Evolutionary conservation across 2,113 vertebrate species (phyloP).

Genomic region (Menura novaehollandiae): DNA sequence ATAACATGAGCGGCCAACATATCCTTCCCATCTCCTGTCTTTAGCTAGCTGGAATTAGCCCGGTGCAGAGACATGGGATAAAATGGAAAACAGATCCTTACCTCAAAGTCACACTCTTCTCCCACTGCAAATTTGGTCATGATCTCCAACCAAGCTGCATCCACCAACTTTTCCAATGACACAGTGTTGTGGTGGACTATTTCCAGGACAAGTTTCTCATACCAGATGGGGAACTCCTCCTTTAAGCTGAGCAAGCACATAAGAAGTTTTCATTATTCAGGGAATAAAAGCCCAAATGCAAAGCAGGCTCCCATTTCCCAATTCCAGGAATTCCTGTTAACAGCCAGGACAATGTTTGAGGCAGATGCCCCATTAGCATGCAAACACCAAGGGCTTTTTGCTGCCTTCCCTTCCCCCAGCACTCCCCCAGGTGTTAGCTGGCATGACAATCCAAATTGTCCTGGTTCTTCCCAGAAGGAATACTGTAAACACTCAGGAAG

Average conservation of each 20-base stretch:
- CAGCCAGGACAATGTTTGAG: neutral
- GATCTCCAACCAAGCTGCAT: constrained; percentile 93
- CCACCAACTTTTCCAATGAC: constrained; percentile 95
- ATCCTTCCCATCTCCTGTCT: neutral
- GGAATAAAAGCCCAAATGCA: neutral
- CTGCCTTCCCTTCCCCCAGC: neutral
- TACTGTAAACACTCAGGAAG: neutral
- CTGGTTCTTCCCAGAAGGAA: neutral
- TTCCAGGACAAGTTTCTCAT: constrained; percentile 94
- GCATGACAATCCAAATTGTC: neutral
- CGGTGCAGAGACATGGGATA: neutral
- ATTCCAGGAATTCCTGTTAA: neutral
- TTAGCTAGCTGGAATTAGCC: neutral
- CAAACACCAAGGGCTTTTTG: neutral
- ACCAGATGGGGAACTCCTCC: constrained; percentile 95
- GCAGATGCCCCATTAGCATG: neutral
- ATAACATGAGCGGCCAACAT: neutral
- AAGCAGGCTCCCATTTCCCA: neutral
- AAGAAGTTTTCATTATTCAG: neutral
- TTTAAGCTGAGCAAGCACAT: constrained; percentile 80
- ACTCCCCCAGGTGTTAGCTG: neutral
- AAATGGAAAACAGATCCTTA: constrained; percentile 50
- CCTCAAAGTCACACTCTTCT: constrained; percentile 96
- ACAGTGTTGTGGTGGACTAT: constrained; percentile 97
- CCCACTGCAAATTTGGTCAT: constrained; percentile 96